A percentile compares a stretch with the other conserved stretches of the same genome.
Conservation (phyloP, 1,140 invertebrate species). For the Caenorhabditis latens region DNA sequence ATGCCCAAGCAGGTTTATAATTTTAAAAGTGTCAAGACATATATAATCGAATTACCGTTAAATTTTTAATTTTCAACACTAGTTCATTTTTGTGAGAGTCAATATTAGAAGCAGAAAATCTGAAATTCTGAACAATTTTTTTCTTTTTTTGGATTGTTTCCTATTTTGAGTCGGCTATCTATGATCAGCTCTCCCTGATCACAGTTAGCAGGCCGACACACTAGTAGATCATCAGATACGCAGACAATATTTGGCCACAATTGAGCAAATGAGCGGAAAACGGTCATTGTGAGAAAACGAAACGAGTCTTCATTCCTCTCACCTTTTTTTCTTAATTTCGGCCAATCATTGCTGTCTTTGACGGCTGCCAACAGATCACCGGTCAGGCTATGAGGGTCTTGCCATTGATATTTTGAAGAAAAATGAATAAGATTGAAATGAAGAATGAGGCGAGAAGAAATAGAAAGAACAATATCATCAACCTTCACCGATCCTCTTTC, state of each 20-base stretch:
- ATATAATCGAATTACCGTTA: no score
- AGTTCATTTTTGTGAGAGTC: no score
- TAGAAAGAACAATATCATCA: slow-evolving; percentile 40
- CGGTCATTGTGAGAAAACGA: slow-evolving; percentile 45
- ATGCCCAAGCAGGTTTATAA: no score
- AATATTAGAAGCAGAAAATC: no score
- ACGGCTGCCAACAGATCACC: slow-evolving; percentile 35
- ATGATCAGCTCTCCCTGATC: not conserved
- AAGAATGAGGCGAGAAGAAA: slow-evolving; percentile 29
- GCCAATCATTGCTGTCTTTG: not conserved
- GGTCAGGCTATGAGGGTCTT: slow-evolving; percentile 17
- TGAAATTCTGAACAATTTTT: no score
- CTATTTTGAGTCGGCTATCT: not conserved
- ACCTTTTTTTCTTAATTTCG: slow-evolving; percentile 19
- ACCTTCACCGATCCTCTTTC: slow-evolving; percentile 45
- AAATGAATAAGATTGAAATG: slow-evolving; percentile 8
- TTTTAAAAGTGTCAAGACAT: no score
- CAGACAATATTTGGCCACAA: slow-evolving; percentile 6
- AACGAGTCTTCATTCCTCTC: slow-evolving; percentile 40
- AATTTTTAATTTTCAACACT: no score
- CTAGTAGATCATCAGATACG: not conserved
- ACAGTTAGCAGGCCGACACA: not conserved
- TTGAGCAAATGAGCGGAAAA: slow-evolving; percentile 49
- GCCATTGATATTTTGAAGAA: slow-evolving; percentile 41
- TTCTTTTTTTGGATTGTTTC: not conserved